Evolutionary conservation across 2,113 vertebrate genomes (phyloP).

Genomic region (Elephantulus edwardii): DNA sequence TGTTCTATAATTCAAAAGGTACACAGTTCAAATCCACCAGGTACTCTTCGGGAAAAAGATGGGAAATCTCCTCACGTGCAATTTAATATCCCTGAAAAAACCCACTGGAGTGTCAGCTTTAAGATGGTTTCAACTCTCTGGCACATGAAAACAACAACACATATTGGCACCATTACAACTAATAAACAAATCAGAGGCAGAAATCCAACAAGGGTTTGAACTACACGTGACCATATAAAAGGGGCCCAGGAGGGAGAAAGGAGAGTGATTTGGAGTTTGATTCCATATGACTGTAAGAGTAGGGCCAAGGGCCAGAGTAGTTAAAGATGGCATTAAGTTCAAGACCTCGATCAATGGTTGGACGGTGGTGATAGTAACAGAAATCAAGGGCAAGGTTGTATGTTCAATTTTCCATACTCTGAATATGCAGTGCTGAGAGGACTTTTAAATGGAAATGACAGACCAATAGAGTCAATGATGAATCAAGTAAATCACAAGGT

Average conservation of each 20-base stretch:
- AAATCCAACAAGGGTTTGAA: not conserved
- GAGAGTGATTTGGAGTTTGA: not conserved
- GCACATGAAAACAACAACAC: no score
- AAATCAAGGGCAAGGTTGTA: not conserved
- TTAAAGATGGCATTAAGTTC: slow-evolving; percentile 4
- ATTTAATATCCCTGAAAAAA: no score
- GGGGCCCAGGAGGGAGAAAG: not conserved
- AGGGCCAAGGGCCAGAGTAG: not conserved
- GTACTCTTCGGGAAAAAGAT: no score
- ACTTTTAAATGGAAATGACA: slow-evolving; percentile 15
- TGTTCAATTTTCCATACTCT: slow-evolving; percentile 8
- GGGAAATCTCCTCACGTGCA: no score
- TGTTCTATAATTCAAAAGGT: no score
- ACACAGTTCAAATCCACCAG: no score
- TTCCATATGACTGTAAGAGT: not conserved
- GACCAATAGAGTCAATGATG: slow-evolving; percentile 10
- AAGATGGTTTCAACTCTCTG: no score
- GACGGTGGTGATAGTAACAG: not conserved
- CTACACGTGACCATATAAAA: not conserved
- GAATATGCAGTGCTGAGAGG: slow-evolving; percentile 6
- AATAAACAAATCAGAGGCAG: not conserved
- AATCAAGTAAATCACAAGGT: slow-evolving; percentile 3
- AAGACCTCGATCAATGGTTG: not conserved
- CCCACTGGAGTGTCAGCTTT: no score
- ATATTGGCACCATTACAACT: not conserved